Evolutionary conservation across 2,888 invertebrate genomes (phyloP), one percentile per base, ranked within the genome.

Genomic region (Ichneumon xanthorius): DNA sequence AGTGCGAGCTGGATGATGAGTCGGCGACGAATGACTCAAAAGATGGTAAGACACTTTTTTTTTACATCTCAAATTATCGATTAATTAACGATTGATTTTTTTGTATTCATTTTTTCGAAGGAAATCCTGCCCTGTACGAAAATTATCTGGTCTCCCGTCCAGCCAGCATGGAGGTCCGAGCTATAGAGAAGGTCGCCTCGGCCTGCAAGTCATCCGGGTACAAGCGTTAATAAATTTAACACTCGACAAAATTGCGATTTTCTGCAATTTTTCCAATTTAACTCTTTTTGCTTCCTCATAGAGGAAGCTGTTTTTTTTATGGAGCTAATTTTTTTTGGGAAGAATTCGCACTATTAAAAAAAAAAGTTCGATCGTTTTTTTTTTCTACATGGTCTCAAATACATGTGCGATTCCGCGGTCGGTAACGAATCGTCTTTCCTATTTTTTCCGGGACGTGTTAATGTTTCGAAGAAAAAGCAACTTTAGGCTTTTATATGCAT

Each of bases 81-180:
- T 11, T 53, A 53, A 30, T n/a, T 5, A 33, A n/a, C 2, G 9
- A 26, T 45, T 22, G 30, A 55, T 68, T 80, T n/a, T 48, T 75
- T 65, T n/a, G 80, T 61, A 85, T 82, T 55, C 63, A 61, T 77
- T n/a, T 30, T 86, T 78, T 82, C 79, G 55, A 70, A 88, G 93
- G 90, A 91, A 95, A 96, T 90, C 95, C 96, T 2, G 95, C 95
- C 86, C 94, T 95, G 82, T 97, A 97, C 90, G 93, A 94, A 30
- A 96, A 96, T 0, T 97, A 96, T 91, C 94, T 97, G 30, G 93
- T 94, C 82, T 95, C 96, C 0, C 95, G 97, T 26, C 97, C 97
- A 1, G 92, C 95, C 0, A 93, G 94, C 67, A 96, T 97, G 96
- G 97, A 97, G 94, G 87, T 95, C 0, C 94, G 95, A 76, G 97